Evolutionary conservation across 2,888 invertebrate genomes (phyloP).

Genomic region (Noctua pronuba): DNA sequence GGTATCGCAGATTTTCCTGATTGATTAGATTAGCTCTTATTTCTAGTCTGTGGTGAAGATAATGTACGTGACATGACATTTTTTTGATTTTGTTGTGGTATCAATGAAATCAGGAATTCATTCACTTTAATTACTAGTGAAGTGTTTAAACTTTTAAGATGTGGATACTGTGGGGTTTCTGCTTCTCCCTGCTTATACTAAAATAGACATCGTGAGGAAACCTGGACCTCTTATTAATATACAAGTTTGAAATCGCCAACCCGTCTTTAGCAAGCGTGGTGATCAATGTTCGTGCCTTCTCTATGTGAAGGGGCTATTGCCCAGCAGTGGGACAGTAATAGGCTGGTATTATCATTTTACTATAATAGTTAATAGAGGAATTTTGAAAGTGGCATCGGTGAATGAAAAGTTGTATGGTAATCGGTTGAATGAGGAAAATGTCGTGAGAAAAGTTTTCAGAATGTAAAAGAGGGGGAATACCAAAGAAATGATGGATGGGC

Average conservation of each 20-base stretch:
- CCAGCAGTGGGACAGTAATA: not conserved
- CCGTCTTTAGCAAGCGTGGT: not conserved
- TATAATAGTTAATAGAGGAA: not conserved
- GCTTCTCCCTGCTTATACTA: not conserved
- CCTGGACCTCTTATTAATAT: not conserved
- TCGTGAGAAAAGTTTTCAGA: not conserved
- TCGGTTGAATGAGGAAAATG: not conserved
- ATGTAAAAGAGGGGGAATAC: constrained; percentile 3
- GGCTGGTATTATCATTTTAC: not conserved
- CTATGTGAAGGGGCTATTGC: not conserved
- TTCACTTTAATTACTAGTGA: not conserved
- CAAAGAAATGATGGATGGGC: not conserved
- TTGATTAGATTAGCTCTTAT: constrained; percentile 31
- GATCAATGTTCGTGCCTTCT: not conserved
- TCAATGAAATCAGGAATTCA: not conserved
- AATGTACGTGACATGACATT: constrained; percentile 11
- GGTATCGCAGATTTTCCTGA: constrained; percentile 10
- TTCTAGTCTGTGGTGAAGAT: constrained; percentile 7
- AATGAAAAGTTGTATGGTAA: not conserved
- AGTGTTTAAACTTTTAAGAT: not conserved
- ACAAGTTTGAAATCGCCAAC: not conserved
- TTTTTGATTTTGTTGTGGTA: no score
- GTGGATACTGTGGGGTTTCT: not conserved
- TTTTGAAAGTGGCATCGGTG: not conserved
- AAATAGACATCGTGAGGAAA: not conserved